Conservation (phyloP, 2,797 vertebrate species). For the Gambusia yucatana region DNA sequence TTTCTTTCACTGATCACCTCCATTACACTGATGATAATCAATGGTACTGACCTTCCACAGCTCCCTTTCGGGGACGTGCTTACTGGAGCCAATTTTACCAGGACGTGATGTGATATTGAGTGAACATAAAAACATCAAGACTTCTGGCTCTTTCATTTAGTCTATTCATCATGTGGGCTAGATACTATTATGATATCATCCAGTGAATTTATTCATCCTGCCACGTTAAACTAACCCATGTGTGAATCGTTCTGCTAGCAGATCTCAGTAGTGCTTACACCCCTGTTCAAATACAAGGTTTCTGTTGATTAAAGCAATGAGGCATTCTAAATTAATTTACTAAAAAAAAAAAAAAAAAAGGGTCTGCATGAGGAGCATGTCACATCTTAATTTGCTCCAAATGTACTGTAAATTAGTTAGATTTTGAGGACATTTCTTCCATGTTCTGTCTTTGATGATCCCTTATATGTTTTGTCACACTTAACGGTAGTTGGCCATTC, state of each 20-base stretch:
- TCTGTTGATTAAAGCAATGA: not conserved
- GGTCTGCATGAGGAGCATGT: not conserved
- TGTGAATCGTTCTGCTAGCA: not conserved
- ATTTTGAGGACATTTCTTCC: not conserved
- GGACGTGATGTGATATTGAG: not conserved
- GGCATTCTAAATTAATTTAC: not conserved
- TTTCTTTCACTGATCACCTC: constrained; percentile 60
- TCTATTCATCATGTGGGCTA: constrained; percentile 3
- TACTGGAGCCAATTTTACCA: constrained; percentile 26
- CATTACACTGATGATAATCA: constrained; percentile 58
- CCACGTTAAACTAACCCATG: not conserved
- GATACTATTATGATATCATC: not conserved
- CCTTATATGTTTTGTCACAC: not conserved
- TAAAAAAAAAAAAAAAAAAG: not conserved
- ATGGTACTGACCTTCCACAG: constrained; percentile 74
- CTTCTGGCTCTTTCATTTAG: constrained; percentile 12
- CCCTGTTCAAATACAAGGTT: not conserved
- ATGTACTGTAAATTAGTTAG: not conserved
- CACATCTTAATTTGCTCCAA: not conserved
- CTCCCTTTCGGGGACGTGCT: constrained; percentile 34
- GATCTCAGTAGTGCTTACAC: not conserved
- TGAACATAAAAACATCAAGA: not conserved
- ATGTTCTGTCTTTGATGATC: not conserved
- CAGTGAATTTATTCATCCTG: not conserved
- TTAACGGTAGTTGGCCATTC: not conserved